Percentiles rank a stretch among this genome's conserved stretches.
phyloP scores from a whole-genome alignment of 2,797 vertebrate genomes.

The Aldrovandia affinis region DNA sequence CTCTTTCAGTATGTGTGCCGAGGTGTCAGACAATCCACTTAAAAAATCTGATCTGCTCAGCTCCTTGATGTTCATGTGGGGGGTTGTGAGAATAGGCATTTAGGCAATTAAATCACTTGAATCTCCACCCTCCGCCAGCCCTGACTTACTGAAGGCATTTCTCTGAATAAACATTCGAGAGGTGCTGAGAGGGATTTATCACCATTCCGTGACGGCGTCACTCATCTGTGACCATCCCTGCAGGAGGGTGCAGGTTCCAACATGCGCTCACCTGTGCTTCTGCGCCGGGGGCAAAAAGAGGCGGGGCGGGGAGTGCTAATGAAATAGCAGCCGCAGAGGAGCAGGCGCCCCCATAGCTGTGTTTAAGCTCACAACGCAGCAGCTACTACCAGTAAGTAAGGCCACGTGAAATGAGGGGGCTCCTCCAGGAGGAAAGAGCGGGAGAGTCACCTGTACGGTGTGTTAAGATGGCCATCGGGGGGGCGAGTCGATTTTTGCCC shows the following conservation, averaged over 20 bases:
- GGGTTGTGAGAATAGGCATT: neutral
- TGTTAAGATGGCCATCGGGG: no score
- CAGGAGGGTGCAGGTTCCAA: neutral
- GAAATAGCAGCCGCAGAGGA: neutral
- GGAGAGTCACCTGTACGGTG: no score
- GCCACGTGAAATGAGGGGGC: neutral
- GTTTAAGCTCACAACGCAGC: neutral
- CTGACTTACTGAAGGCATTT: conserved; percentile 1
- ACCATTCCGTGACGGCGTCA: neutral
- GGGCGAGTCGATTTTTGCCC: no score
- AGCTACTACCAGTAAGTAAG: neutral
- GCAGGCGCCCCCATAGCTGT: neutral
- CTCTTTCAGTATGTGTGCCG: neutral
- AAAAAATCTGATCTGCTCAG: neutral
- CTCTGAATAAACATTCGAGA: conserved; percentile 16
- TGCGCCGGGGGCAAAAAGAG: neutral
- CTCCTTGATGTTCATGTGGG: neutral
- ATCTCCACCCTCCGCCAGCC: neutral
- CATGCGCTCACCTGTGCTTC: conserved; percentile 21
- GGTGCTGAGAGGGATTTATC: conserved; percentile 9
- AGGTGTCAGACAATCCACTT: neutral
- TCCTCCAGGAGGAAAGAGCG: no score
- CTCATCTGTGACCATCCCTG: conserved; percentile 20
- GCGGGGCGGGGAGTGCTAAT: no score
- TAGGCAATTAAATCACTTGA: conserved; percentile 16